Base-by-base conservation (phyloP, 2,888 invertebrate genomes). In the Cetonia aurata region DNA sequence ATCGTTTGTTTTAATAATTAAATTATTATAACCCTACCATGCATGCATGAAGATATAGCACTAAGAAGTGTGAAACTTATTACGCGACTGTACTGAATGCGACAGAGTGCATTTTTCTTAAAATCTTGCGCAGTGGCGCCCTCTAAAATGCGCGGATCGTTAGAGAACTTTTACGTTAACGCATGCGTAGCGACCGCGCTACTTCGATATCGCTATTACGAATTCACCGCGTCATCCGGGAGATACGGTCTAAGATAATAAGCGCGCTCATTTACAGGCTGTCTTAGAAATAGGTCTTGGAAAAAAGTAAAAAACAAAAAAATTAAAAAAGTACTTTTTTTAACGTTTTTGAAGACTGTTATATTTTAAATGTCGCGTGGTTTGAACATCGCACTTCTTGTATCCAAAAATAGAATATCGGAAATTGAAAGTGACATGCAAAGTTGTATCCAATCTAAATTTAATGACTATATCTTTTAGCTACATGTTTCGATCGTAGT, bases 41-140 rank as follows among this genome's bases (percentile, higher is more conserved):
- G 25, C 48, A 9, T 48, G 13, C 50, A 3, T 17, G 25, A 42
- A 15, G 41, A 37, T 50, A 50, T 15, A 56, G 67, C 55, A 62
- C 59, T 73, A 72, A 73, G 73, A 73, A 74, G 62, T 57, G 57
- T 55, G 62, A 75, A 77, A 81, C 80, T 83, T 80, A 83, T 84
- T 80, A 78, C 76, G 72, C 73, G 78, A 80, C 82, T 83, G 82
- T 83, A 83, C 83, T 76, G 79, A 75, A 81, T 84, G 84, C 84
- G 83, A 84, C 83, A 82, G 80, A 80, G 80, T 82, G 83, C 81
- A 84, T 84, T 84, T 84, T 84, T 84, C 84, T 84, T 83, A 77
- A 83, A 83, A 83, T 80, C 80, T 81, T 84, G 84, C 84, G 84
- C 84, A 81, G 77, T 80, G 81, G 80, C 81, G 81, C 80, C 80